Conservation (phyloP, 2,113 vertebrate genomes). For the Otus sunia region DNA sequence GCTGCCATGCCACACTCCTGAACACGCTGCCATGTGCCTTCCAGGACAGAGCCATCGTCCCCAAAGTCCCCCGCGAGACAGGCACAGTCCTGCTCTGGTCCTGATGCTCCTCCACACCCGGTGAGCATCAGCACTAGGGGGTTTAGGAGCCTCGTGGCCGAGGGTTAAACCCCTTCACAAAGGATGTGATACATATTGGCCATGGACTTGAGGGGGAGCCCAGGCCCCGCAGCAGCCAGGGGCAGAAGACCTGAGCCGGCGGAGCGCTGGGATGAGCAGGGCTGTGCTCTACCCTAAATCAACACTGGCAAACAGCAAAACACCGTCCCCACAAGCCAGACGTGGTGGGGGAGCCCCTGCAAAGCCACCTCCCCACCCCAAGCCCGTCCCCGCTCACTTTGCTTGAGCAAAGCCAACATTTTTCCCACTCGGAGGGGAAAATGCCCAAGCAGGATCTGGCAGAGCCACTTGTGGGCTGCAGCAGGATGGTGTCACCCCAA, state of each 20-base stretch:
- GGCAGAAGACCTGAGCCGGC: not conserved
- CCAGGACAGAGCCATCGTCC: accelerated
- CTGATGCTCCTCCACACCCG: accelerated
- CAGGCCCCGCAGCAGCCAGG: accelerated
- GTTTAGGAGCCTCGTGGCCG: not conserved
- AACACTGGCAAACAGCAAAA: not conserved
- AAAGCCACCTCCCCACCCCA: not conserved
- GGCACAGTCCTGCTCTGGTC: not conserved
- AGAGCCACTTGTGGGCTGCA: not conserved
- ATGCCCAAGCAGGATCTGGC: not conserved
- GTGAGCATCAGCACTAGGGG: accelerated
- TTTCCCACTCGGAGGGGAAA: not conserved
- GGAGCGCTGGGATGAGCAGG: not conserved
- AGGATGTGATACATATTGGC: accelerated
- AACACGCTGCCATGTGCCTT: no score
- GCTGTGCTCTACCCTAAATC: not conserved
- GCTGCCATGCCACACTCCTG: accelerated
- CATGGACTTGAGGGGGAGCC: not conserved
- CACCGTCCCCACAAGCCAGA: accelerated
- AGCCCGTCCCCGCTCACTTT: accelerated
- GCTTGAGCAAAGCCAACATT: not conserved
- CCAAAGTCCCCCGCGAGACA: accelerated
- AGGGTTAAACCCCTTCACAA: not conserved
- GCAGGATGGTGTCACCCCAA: not conserved
- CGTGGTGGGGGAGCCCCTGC: accelerated